These are phyloP conservation scores for Suillia variegata DNA, from an alignment of 2,888 invertebrate species.

Conservation along the genomic window DNA sequence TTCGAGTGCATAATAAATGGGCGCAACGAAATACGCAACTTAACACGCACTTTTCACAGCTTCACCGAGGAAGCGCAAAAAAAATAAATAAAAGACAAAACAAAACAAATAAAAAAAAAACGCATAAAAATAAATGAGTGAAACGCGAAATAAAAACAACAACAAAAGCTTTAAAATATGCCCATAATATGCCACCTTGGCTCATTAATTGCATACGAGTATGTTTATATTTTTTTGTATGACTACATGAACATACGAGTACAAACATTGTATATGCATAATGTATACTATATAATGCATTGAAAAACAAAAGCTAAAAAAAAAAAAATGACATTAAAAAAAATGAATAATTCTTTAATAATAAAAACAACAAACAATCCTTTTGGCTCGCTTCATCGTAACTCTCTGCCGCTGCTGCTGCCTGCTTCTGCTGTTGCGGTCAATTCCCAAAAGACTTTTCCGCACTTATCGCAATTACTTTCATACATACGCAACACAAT, in stretches of 20 bases:
- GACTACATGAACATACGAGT: too few species aligned
- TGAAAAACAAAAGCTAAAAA: conserved; percentile 37
- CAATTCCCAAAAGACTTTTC: conserved; percentile 46
- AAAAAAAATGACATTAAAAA: background rate
- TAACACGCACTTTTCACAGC: conserved; percentile 38
- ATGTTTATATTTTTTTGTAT: background rate
- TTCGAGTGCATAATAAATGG: conserved; percentile 53
- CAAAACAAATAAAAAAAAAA: too few species aligned
- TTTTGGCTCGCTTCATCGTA: background rate
- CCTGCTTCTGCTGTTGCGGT: conserved; percentile 34
- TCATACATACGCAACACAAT: conserved; percentile 39
- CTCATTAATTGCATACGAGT: background rate
- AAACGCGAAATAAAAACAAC: background rate
- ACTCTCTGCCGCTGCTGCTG: background rate
- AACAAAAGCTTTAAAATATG: conserved; percentile 35
- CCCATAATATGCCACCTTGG: background rate
- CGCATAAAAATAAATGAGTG: background rate
- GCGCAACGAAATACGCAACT: conserved; percentile 52
- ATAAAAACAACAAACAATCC: conserved; percentile 24
- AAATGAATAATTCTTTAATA: too few species aligned
- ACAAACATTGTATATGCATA: too few species aligned
- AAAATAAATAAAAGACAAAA: too few species aligned
- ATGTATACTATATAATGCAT: too few species aligned
- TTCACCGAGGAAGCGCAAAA: conserved; percentile 19
- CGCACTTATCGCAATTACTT: conserved; percentile 53